Evolutionary conservation across 2,888 invertebrate genomes (phyloP).

Genomic region (Andrena praecox): DNA sequence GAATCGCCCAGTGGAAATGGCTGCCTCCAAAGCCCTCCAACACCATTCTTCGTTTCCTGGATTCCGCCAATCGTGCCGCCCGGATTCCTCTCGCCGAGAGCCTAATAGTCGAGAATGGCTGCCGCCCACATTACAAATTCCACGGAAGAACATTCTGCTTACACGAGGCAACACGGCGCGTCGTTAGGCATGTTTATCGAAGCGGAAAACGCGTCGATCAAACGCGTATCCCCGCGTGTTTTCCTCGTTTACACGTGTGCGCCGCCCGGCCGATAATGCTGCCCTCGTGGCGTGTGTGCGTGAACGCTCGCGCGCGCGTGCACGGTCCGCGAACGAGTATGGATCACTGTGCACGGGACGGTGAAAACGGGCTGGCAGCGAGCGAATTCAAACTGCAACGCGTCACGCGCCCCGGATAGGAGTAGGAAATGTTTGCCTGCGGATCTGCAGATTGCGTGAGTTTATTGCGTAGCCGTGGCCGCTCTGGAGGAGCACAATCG

Average conservation of each 20-base stretch:
- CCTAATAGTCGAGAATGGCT: constrained; percentile 7
- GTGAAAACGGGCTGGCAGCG: constrained; percentile 36
- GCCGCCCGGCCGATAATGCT: not conserved
- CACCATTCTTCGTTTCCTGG: not conserved
- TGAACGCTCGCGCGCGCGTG: too few species aligned
- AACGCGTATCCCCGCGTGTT: constrained; percentile 40
- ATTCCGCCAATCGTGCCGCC: not conserved
- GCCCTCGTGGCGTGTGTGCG: not conserved
- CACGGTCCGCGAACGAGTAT: not conserved
- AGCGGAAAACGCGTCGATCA: constrained; percentile 51
- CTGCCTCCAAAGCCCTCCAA: not conserved
- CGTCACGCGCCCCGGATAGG: constrained; percentile 35
- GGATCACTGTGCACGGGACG: constrained; percentile 31
- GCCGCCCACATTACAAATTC: constrained; percentile 35
- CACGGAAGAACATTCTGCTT: constrained; percentile 39
- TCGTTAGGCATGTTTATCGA: constrained; percentile 52
- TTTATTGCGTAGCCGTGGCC: constrained; percentile 48
- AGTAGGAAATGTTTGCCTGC: constrained; percentile 52
- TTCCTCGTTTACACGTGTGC: constrained; percentile 26
- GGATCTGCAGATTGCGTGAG: constrained; percentile 60
- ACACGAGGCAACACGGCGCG: constrained; percentile 42
- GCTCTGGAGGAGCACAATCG: constrained; percentile 43
- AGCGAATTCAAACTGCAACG: constrained; percentile 48
- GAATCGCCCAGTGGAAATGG: too few species aligned
- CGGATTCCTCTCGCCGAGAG: not conserved